A percentile compares a stretch with the other conserved stretches of the same genome.
phyloP scores from a whole-genome alignment of 2,113 vertebrate species.

The Cranoglanis bouderius region DNA sequence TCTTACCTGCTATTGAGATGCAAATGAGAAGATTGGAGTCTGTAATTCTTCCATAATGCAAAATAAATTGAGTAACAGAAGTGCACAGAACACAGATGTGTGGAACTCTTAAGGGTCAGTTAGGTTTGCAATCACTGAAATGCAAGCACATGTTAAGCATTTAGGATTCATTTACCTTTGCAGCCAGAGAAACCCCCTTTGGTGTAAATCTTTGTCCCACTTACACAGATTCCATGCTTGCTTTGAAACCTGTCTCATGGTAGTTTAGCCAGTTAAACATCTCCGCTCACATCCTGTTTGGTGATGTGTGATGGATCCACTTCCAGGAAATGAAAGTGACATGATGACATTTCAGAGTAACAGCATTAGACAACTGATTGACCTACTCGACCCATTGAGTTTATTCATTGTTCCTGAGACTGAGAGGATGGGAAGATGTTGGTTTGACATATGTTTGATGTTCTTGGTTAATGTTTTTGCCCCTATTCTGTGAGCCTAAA shows the following conservation, averaged over 20 bases:
- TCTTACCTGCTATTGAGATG: background rate
- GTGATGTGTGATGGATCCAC: background rate
- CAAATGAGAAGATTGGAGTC: background rate
- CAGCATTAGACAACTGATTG: background rate
- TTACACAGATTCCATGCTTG: conserved; percentile 39
- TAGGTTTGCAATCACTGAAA: background rate
- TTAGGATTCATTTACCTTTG: background rate
- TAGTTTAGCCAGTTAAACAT: conserved; percentile 33
- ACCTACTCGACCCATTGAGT: background rate
- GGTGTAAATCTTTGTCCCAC: conserved; percentile 7
- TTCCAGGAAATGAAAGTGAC: conserved; percentile 18
- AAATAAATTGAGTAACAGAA: background rate
- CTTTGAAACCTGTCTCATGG: conserved; percentile 43
- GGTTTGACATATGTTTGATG: background rate
- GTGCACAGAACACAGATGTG: background rate
- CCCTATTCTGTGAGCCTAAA: conserved; percentile 24
- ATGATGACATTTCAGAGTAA: conserved; percentile 17
- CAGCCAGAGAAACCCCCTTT: background rate
- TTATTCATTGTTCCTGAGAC: background rate
- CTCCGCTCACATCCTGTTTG: conserved; percentile 31
- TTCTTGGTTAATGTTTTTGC: background rate
- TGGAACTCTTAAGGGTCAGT: background rate
- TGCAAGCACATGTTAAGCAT: background rate
- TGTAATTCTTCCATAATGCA: background rate
- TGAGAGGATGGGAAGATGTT: background rate